Base-by-base conservation (phyloP, 1,140 invertebrate genomes). In the Mizuhopecten yessoensis region DNA sequence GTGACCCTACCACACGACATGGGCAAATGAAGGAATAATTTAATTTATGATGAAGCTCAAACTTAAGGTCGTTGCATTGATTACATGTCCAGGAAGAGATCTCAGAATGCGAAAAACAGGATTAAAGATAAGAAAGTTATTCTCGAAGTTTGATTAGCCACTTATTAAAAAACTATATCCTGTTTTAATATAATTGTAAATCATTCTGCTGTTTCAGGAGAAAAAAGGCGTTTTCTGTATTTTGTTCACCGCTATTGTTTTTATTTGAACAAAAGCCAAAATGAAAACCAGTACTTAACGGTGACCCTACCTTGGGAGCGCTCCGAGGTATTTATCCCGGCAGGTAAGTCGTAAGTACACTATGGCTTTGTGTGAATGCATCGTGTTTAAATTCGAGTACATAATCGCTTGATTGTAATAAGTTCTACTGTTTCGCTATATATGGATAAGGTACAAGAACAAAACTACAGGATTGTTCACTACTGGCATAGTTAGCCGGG, bases 251-350 rank as follows among this genome's bases (percentile, higher is more conserved):
- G 3, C 45, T 49, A 29, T n/a, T 75, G 57, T 75, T 29, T 49
- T 49, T 29, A 75, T 75, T 75, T 75, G 57, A 75, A 75, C 57
- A 75, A 75, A 75, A 29, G 57, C 57, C 57, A 75, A 49, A 75
- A 75, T 75, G 57, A 29, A 75, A 75, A 75, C 11, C n/a, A 3
- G 57, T n/a, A 29, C 57, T 75, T 29, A 75, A 75, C 29, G 29
- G 57, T 75, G 57, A 75, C 57, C 57, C 1, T 75, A 29, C 23
- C 17, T 75, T 5, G 57, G 57, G 57, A 75, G 57, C 29, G 57
- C 57, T 75, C 57, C n/a, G 57, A 75, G 57, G 9, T 75, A 75
- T 9, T 23, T n/a, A 3, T 75, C 57, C n/a, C 57, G 23, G 17
- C 57, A 5, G 11, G 23, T n/a, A n/a, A n/a, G n/a, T n/a, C 0